Evolutionary conservation across 2,113 vertebrate species (phyloP).

Genomic region (Sceloporus tristichus): DNA sequence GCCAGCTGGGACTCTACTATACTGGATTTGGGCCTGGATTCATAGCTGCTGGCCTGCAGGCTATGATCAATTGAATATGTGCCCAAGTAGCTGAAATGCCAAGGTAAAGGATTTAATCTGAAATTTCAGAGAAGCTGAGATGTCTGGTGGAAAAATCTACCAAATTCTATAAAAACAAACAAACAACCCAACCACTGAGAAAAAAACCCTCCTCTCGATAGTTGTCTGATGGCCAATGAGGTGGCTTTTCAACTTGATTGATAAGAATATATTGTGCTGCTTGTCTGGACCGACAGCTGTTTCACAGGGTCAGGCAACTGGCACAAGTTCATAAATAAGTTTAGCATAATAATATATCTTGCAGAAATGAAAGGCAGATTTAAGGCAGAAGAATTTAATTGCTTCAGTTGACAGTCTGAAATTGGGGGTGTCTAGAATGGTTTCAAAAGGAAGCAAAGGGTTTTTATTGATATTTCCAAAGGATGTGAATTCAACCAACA

Average conservation of each 20-base stretch:
- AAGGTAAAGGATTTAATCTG: neutral
- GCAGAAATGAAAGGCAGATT: neutral
- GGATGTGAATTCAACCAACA: constrained; percentile 51
- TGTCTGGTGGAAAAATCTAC: neutral
- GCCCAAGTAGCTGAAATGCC: neutral
- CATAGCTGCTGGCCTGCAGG: neutral
- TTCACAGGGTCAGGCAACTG: neutral
- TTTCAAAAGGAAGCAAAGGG: neutral
- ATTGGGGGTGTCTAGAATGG: constrained; percentile 34
- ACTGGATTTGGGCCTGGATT: too few relatives aligned
- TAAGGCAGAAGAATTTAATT: constrained; percentile 31
- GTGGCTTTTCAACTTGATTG: neutral
- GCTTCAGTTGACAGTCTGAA: constrained; percentile 38
- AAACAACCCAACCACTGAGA: neutral
- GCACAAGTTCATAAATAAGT: constrained; percentile 9
- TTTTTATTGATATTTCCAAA: constrained; percentile 51
- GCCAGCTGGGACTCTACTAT: neutral
- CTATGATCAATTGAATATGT: neutral
- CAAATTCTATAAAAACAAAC: too few relatives aligned
- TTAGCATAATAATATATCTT: constrained; percentile 31
- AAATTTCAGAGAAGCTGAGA: neutral
- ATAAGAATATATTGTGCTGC: neutral
- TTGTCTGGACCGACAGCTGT: neutral
- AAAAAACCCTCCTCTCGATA: neutral
- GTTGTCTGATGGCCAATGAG: neutral